Conservation (phyloP, 2,797 vertebrate genomes). For the Sitta carolinensis region DNA sequence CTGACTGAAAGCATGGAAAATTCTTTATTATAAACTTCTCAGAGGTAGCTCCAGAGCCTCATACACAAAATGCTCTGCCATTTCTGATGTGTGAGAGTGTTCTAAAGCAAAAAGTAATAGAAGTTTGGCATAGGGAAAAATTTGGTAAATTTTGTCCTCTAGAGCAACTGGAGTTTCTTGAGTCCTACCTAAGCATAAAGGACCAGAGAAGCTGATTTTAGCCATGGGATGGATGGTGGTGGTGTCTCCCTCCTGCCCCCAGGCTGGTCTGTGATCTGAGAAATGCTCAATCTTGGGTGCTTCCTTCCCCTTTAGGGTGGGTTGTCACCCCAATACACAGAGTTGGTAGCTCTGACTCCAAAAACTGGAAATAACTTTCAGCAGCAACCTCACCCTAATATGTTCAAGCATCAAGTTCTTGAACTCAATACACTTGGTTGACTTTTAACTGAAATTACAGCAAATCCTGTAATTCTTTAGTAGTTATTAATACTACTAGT, state of each 20-base stretch:
- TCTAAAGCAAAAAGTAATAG: not conserved
- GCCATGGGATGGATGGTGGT: fast-evolving
- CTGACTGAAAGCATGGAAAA: not conserved
- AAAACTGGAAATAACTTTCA: not conserved
- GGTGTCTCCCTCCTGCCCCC: not conserved
- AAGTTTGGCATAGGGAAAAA: not conserved
- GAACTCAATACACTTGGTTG: not conserved
- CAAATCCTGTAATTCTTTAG: not conserved
- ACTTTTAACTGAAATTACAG: not conserved
- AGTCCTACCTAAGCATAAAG: not conserved
- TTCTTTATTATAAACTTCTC: not conserved
- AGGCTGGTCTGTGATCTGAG: not conserved
- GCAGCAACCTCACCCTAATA: not conserved
- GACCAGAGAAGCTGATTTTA: not conserved
- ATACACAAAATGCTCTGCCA: not conserved
- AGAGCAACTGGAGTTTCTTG: not conserved
- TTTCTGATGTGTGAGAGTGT: not conserved
- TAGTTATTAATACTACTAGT: not conserved
- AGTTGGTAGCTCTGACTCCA: not conserved
- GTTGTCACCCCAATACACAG: not conserved
- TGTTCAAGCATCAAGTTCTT: not conserved
- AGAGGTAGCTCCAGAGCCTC: fast-evolving
- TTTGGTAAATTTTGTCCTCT: not conserved
- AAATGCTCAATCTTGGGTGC: not conserved
- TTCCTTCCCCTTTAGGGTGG: not conserved